Evolutionary conservation across 1,140 invertebrate genomes (phyloP).

Genomic region (Uloborus diversus): DNA sequence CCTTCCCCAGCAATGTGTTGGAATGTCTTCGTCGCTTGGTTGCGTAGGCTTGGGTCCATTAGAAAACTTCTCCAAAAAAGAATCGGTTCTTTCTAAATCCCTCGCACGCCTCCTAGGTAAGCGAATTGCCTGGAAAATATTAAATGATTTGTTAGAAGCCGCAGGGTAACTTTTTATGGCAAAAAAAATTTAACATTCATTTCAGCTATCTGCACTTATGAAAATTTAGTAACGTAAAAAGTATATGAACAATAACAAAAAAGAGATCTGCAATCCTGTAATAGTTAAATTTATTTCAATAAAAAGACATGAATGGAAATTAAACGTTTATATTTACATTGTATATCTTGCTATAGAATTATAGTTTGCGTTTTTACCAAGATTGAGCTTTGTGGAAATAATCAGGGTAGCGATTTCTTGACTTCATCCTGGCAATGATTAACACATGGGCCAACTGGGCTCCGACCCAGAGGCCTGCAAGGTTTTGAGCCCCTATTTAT

Average conservation of each 20-base stretch:
- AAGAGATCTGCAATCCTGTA: not conserved
- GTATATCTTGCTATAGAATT: not conserved
- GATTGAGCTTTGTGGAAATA: too few relatives aligned
- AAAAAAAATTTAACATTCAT: too few relatives aligned
- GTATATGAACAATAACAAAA: not conserved
- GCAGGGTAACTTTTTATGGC: too few relatives aligned
- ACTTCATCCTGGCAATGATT: too few relatives aligned
- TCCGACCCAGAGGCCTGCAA: too few relatives aligned
- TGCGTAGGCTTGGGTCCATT: constrained; percentile 65
- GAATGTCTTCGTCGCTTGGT: not conserved
- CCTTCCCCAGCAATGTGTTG: constrained; percentile 47
- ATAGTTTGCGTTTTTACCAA: too few relatives aligned
- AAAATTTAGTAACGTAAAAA: not conserved
- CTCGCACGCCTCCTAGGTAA: constrained; percentile 61
- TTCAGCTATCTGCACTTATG: constrained; percentile 11
- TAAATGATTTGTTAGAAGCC: too few relatives aligned
- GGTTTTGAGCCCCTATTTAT: too few relatives aligned
- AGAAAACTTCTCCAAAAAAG: constrained; percentile 69
- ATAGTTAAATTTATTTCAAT: not conserved
- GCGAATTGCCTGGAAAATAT: too few relatives aligned
- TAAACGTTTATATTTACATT: not conserved
- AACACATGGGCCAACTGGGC: too few relatives aligned
- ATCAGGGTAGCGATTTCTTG: too few relatives aligned
- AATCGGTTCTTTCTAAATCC: constrained; percentile 67
- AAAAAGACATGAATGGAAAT: not conserved